These are phyloP conservation scores for Drosophila serrata DNA, from an alignment of 1,140 invertebrate genomes.

Conservation along the genomic window DNA sequence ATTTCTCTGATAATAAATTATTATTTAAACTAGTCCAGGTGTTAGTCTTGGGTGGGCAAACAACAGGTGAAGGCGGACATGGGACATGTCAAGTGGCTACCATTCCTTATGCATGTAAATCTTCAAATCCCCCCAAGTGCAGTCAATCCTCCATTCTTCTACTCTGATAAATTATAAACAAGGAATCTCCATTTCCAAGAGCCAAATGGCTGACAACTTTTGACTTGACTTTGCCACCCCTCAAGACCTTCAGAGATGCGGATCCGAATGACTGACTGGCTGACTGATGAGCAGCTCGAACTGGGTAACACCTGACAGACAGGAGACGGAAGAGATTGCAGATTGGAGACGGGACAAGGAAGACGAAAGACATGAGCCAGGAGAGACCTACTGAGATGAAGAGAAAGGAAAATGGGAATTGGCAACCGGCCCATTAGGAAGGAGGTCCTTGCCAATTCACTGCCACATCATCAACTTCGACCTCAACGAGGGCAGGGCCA, in stretches of 20 bases:
- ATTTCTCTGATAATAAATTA: neutral
- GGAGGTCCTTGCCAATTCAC: conserved; percentile 8
- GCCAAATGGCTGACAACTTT: conserved; percentile 39
- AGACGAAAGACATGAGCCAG: no score
- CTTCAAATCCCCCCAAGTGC: conserved; percentile 54
- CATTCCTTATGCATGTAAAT: conserved; percentile 74
- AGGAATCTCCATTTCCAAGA: conserved; percentile 52
- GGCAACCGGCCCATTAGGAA: conserved; percentile 15
- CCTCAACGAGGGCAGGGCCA: conserved; percentile 19
- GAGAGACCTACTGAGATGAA: neutral
- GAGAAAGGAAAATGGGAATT: neutral
- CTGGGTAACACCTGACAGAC: conserved; percentile 13
- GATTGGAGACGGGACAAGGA: no score
- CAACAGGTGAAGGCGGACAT: conserved; percentile 7
- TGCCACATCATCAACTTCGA: conserved; percentile 36
- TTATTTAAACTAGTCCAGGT: conserved; percentile 12
- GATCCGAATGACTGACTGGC: conserved; percentile 14
- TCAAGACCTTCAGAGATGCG: neutral
- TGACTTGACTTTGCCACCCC: conserved; percentile 40
- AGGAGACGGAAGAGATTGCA: neutral
- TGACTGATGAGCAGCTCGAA: conserved; percentile 27
- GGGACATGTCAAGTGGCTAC: conserved; percentile 15
- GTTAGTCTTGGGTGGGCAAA: conserved; percentile 2
- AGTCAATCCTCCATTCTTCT: conserved; percentile 6
- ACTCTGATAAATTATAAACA: conserved; percentile 52